A percentile compares a stretch with the other conserved stretches of the same genome.
These are phyloP conservation scores for Aplidium turbinatum DNA, from an alignment of 23 tunicate species.

Conservation along the genomic window DNA sequence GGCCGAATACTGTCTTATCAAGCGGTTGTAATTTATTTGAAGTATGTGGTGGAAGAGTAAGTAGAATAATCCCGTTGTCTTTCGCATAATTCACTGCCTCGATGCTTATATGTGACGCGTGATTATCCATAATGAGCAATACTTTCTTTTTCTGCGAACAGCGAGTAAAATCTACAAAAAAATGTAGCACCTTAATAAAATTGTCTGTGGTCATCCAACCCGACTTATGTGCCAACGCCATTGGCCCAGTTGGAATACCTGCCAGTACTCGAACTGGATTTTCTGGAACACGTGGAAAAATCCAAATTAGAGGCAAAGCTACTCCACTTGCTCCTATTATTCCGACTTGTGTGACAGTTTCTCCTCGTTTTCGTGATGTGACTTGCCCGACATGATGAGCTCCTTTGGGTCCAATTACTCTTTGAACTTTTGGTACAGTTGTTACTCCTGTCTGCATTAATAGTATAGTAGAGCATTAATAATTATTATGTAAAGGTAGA, in stretches of 20 bases:
- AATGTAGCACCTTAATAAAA: constrained; percentile 18
- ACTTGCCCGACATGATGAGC: too few relatives aligned
- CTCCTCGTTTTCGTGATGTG: too few relatives aligned
- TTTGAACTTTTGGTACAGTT: too few relatives aligned
- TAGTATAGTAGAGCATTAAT: too few relatives aligned
- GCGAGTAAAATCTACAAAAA: constrained; percentile 8
- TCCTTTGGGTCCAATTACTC: too few relatives aligned
- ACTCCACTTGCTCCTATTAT: too few relatives aligned
- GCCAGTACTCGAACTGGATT: neutral
- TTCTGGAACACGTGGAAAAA: too few relatives aligned
- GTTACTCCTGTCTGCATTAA: too few relatives aligned
- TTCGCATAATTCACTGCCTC: constrained; percentile 3
- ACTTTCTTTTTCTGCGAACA: constrained; percentile 32
- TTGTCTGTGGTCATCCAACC: constrained; percentile 31
- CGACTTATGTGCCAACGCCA: constrained; percentile 23
- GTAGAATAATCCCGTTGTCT: constrained; percentile 4
- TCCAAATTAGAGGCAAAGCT: too few relatives aligned
- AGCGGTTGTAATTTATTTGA: constrained; percentile 11
- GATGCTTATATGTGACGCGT: constrained; percentile 24
- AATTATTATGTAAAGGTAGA: too few relatives aligned
- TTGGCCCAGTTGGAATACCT: constrained; percentile 8
- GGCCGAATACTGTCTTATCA: constrained; percentile 24
- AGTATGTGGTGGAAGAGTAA: neutral
- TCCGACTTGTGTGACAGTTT: too few relatives aligned
- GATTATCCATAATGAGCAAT: constrained; percentile 30